Percentiles rank a stretch among this genome's conserved stretches.
Conservation (phyloP, 1,140 invertebrate genomes). For the Drosophila hydei region DNA sequence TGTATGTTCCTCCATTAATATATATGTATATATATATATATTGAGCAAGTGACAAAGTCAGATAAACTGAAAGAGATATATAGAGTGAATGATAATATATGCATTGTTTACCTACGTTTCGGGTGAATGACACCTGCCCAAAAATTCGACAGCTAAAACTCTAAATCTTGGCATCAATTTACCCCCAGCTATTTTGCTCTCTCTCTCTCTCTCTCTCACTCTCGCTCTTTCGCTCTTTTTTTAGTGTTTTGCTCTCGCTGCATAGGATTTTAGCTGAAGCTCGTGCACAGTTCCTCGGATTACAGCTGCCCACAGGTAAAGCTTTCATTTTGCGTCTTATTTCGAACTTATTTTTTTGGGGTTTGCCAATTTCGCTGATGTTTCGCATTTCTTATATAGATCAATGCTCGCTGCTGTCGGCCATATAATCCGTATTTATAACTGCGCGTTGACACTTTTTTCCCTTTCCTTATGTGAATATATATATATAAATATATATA, state of each 20-base stretch:
- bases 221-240: not conserved
- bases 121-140: constrained; percentile 41
- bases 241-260: not conserved
- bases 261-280: not conserved
- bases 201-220: not conserved
- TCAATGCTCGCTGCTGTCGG: constrained; percentile 36
- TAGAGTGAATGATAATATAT: not conserved
- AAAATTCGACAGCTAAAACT: not conserved
- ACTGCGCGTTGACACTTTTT: constrained; percentile 21
- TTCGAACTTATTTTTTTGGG: not conserved
- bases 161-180: constrained; percentile 3
- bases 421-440: constrained; percentile 1
- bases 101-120: not conserved
- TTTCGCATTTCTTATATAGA: constrained; percentile 49
- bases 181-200: not conserved
- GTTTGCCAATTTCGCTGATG: constrained; percentile 38
- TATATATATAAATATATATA: not conserved
- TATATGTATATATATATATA: too few species aligned
- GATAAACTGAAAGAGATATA: not conserved
- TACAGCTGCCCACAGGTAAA: constrained; percentile 1
- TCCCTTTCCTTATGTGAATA: not conserved
- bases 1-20: too few species aligned
- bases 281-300: constrained; percentile 2
- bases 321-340: constrained; percentile 2
- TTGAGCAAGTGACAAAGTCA: not conserved